Evolutionary conservation across 1,140 invertebrate genomes (phyloP).

Genomic region (Periplaneta americana): DNA sequence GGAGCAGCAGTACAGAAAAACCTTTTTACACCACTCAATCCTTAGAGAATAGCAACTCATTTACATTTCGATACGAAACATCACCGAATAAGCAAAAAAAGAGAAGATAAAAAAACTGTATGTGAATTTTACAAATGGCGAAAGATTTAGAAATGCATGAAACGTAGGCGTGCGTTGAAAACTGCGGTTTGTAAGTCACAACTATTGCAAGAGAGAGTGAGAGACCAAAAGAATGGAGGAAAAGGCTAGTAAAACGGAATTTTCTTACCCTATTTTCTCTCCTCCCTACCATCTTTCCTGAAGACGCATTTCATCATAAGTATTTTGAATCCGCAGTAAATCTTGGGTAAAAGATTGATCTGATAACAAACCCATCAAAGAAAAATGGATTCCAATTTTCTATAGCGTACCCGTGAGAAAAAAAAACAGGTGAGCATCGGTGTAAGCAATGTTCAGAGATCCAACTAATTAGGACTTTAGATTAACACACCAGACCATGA

Average conservation of each 20-base stretch:
- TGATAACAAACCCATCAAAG: neutral
- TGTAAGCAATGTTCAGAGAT: too few relatives aligned
- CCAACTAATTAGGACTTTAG: too few relatives aligned
- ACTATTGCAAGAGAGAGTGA: neutral
- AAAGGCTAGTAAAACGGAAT: neutral
- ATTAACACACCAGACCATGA: too few relatives aligned
- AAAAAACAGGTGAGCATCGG: too few relatives aligned
- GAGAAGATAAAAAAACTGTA: neutral
- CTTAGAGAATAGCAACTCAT: conserved; percentile 9
- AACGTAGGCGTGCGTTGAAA: neutral
- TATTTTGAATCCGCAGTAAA: neutral
- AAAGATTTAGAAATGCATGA: conserved; percentile 17
- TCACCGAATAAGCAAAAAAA: neutral
- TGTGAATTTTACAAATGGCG: conserved; percentile 9
- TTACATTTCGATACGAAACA: conserved; percentile 6
- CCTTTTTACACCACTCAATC: neutral
- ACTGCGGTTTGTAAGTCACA: neutral
- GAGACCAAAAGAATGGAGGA: neutral
- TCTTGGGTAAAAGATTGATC: neutral
- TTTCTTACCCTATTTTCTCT: neutral
- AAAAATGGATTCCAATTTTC: neutral
- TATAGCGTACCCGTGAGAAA: neutral
- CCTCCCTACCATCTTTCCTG: too few relatives aligned
- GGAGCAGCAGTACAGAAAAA: too few relatives aligned
- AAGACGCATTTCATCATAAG: neutral